A percentile compares a stretch with the other conserved stretches of the same genome.
Conservation (phyloP, 1,140 invertebrate genomes). For the Saccostrea cuccullata region DNA sequence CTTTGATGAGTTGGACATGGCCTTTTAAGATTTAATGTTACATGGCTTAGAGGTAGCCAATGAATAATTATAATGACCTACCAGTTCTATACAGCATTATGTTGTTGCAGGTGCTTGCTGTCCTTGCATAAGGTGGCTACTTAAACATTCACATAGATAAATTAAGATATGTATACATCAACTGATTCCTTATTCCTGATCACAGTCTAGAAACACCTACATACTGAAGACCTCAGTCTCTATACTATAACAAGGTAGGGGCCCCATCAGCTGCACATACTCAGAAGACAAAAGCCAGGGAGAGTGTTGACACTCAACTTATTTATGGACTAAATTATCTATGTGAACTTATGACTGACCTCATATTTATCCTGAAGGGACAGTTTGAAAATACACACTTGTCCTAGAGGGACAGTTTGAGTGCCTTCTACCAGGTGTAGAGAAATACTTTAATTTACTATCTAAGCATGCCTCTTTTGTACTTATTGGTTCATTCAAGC, state of each 20-base stretch:
- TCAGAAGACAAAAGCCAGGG: not conserved
- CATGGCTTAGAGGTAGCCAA: not conserved
- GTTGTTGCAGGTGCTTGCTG: not conserved
- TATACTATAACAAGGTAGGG: not conserved
- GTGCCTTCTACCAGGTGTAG: no score
- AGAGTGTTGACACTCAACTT: not conserved
- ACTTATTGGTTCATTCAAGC: no score
- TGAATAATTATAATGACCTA: not conserved
- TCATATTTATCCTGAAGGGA: not conserved
- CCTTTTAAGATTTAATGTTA: not conserved
- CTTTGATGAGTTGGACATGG: not conserved
- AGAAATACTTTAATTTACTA: no score
- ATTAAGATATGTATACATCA: not conserved
- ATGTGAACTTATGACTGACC: not conserved
- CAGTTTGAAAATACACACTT: not conserved
- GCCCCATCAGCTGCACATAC: not conserved
- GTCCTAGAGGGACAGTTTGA: no score
- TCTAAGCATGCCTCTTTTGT: no score
- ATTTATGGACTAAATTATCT: not conserved
- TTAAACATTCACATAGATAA: not conserved
- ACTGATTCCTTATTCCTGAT: not conserved
- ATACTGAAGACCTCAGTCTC: not conserved
- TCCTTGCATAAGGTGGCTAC: not conserved
- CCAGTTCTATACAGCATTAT: not conserved
- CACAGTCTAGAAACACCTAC: not conserved